Evolutionary conservation across 2,888 invertebrate genomes (phyloP), one percentile per base, ranked within the genome.

Genomic region (Sericinus montela): DNA sequence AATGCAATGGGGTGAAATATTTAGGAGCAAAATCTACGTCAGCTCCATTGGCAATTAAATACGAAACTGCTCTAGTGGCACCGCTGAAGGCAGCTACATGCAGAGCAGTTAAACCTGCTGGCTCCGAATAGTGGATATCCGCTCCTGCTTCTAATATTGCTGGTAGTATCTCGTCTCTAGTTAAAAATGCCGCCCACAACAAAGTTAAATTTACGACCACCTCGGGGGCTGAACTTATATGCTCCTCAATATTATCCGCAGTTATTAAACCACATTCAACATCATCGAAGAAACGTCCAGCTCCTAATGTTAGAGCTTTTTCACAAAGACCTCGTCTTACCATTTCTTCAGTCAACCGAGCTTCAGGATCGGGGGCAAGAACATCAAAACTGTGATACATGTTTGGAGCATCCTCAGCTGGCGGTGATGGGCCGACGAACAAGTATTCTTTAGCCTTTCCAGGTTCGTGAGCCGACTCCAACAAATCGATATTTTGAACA

Each of bases 1-100:
- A 96, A 70, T 97, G 97, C 44, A 97, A 87, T 0, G 97, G 95
- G 23, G 94, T 93, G 64, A 94, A 94, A 56, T 92, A 91, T 74
- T 93, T 93, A 30, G 91, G 91, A 16, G 92, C 90, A 34, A 91
- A 90, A 73, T 94, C 93, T 0, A 94, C 90, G 62, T 93, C 93
- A 48, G 93, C 91, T 0, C 93, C 94, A 55, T 92, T 91, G 3
- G 91, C 84, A 14, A 95, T 89, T 45, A 96, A 83, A 68, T 92
- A 94, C 42, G 91, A 89, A 0, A 92, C 91, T n/a, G 94, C 92
- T 35, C 92, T 90, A 28, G 92, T 80, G 50, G 93, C 94, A 1
- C 95, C 94, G 64, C 94, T 94, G 62, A 95, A 95, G 0, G 95
- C 92, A 1, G 93, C 91, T 58, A 95, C 80, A 70, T 96, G 95